These are phyloP conservation scores for Brienomyrus brachyistius DNA, from an alignment of 2,113 vertebrate genomes.

Conservation along the genomic window DNA sequence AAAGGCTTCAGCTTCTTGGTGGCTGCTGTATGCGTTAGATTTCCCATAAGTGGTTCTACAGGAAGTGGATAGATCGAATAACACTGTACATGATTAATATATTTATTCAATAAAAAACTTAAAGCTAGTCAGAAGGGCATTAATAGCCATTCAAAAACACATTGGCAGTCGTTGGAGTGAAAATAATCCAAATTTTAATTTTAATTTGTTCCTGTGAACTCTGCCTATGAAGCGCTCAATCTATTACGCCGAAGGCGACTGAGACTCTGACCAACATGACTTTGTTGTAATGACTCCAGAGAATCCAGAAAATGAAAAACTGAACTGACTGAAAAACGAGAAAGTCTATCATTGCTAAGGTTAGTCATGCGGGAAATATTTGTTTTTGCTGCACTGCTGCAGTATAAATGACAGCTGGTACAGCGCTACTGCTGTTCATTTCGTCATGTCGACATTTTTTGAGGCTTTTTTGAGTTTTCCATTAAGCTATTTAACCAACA, in stretches of 20 bases:
- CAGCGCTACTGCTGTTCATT: background rate
- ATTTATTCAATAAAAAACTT: background rate
- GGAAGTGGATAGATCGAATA: background rate
- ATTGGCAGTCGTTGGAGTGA: background rate
- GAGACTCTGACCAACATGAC: background rate
- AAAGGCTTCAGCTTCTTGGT: background rate
- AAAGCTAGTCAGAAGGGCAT: background rate
- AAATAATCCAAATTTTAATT: background rate
- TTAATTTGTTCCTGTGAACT: background rate
- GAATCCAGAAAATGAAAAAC: background rate
- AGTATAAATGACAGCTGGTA: background rate
- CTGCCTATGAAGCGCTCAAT: background rate
- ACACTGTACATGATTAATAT: background rate
- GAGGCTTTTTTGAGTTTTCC: background rate
- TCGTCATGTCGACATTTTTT: background rate
- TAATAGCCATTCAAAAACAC: background rate
- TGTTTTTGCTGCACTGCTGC: background rate
- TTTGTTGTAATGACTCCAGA: background rate
- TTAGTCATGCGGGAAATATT: background rate
- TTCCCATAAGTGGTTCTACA: background rate
- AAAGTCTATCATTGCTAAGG: background rate
- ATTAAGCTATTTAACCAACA: background rate
- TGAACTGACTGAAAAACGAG: background rate
- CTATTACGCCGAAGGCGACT: background rate
- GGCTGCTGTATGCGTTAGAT: background rate